Conservation (phyloP, 2,888 invertebrate species). For the Heliconius charithonia region DNA sequence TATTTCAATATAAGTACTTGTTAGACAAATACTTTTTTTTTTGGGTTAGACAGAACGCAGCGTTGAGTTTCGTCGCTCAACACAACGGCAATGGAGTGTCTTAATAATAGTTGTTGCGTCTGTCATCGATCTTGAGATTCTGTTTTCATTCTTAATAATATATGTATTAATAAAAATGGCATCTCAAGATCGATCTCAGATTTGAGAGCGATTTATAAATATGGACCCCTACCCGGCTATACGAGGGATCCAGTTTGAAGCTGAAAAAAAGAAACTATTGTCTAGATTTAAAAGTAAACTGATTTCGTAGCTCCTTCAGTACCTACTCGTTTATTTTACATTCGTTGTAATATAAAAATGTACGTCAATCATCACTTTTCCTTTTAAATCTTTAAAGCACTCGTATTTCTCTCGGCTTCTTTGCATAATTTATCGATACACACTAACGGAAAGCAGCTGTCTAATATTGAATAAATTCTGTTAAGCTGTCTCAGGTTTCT, state of each 20-base stretch:
- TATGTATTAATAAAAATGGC: no score
- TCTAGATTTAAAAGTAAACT: not conserved
- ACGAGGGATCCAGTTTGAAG: no score
- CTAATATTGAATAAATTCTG: constrained; percentile 14
- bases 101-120: not conserved
- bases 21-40: no score
- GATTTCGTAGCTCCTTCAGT: not conserved
- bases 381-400: constrained; percentile 20
- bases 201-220: no score
- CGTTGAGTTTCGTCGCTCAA: not conserved
- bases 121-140: no score
- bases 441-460: constrained; percentile 14
- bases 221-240: no score
- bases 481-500: constrained; percentile 2
- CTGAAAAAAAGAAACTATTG: no score
- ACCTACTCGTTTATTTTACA: not conserved
- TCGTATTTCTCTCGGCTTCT: constrained; percentile 8
- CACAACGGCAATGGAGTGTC: not conserved
- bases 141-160: no score
- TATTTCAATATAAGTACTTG: not conserved
- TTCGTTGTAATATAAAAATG: not conserved
- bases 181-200: no score
- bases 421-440: constrained; percentile 20
- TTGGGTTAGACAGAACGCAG: not conserved
- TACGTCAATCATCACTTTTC: constrained; percentile 11